Base-by-base conservation (phyloP, 2,888 invertebrate genomes). In the Erpobdella octoculata region DNA sequence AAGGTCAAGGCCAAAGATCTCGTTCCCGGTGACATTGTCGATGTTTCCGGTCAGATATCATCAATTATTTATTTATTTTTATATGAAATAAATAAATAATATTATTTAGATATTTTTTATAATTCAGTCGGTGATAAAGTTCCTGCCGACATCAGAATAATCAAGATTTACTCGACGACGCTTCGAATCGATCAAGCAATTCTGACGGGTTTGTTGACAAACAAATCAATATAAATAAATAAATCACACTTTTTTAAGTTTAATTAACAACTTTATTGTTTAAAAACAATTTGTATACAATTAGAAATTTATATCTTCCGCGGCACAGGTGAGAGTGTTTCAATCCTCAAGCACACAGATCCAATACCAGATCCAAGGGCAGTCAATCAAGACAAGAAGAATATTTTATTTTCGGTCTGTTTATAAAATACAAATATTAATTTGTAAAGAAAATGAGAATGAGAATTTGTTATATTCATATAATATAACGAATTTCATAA, bases 321-420 rank as follows among this genome's bases (percentile, higher is more conserved):
- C n/a, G n/a, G n/a, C 21, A 1, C 76, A 83, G 96, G 97, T 85
- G 98, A 99, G 86, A 96, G 96, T 72, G 90, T 99, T 37, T 97
- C 97, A 75, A 96, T 99, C 75, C 96, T 99, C 85, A 99, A 99
- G 86, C 97, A 98, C 87, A 95, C 95, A 72, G 98, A 99, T 79
- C 86, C 93, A 78, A 89, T 99, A 82, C 96, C 97, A 76, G 98
- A 99, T 86, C 93, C 93, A 73, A 89, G 96, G 80, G 97, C 98
- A 81, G 98, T 99, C 83, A 99, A 99, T 86, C 98, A 98, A 85
- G 98, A 99, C 88, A 99, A 99, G 86, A 98, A 98, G 86, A 99
- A 99, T 86, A 93, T 97, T 81, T 88, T 98, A 72, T 99, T 99
- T 89, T 97, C 97, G 78, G 85, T 85, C 78, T 81, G 82, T 79